Percentiles rank a stretch among this genome's conserved stretches.
These are phyloP conservation scores for Staurois parvus DNA, from an alignment of 2,797 vertebrate species.

Conservation along the genomic window DNA sequence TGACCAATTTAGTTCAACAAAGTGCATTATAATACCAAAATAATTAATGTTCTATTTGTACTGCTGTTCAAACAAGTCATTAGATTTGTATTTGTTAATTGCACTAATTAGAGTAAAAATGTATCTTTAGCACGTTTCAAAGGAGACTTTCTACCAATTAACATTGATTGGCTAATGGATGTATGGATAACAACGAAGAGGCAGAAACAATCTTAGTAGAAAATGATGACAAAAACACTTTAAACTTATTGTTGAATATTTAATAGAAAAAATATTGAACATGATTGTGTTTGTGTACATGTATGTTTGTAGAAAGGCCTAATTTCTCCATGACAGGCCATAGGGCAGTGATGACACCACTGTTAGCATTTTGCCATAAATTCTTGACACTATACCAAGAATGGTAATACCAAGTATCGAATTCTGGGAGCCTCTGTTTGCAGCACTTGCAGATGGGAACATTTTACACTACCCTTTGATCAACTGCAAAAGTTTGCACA, in stretches of 20 bases:
- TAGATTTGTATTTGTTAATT: slow-evolving; percentile 49
- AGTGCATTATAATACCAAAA: not conserved
- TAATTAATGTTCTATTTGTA: slow-evolving; percentile 40
- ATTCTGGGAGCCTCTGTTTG: not conserved
- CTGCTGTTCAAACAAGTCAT: slow-evolving; percentile 44
- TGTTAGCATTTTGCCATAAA: not conserved
- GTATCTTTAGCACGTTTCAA: slow-evolving; percentile 17
- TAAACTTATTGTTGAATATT: not conserved
- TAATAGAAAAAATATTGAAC: not conserved
- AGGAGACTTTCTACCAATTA: slow-evolving; percentile 47
- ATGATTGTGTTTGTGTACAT: too few relatives aligned
- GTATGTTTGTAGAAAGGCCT: too few relatives aligned
- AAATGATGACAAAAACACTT: slow-evolving; percentile 27
- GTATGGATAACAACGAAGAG: slow-evolving; percentile 47
- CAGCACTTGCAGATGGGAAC: too few relatives aligned
- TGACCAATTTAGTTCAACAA: slow-evolving; percentile 39
- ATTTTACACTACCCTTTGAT: too few relatives aligned
- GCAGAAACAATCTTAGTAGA: slow-evolving; percentile 64
- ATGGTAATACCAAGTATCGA: not conserved
- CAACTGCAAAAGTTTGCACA: too few relatives aligned
- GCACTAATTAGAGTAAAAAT: slow-evolving; percentile 48
- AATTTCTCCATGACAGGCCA: too few relatives aligned
- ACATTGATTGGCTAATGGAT: slow-evolving; percentile 45
- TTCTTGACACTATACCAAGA: not conserved
- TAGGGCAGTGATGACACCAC: not conserved